Evolutionary conservation across 2,797 vertebrate species (phyloP).

Genomic region (Eulemur albifrons): DNA sequence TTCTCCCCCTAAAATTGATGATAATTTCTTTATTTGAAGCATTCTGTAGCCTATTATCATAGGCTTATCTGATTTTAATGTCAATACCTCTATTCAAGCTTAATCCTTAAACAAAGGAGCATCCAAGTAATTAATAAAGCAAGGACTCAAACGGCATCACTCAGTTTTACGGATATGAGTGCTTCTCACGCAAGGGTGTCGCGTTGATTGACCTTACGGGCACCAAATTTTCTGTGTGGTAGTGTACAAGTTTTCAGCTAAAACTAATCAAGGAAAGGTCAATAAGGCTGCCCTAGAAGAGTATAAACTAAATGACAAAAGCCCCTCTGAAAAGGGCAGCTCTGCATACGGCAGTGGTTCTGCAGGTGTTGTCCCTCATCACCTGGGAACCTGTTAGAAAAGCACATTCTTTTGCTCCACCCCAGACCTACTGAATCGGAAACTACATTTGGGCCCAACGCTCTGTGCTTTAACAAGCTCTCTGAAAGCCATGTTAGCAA

Average conservation of each 20-base stretch:
- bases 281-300: neutral
- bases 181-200: rapidly evolving
- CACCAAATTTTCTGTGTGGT: neutral
- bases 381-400: neutral
- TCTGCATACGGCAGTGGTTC: neutral
- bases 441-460: neutral
- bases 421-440: neutral
- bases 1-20: neutral
- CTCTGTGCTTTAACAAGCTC: neutral
- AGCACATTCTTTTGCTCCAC: neutral
- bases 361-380: neutral
- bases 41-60: neutral
- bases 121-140: neutral
- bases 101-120: neutral
- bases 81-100: neutral
- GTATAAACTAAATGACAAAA: neutral
- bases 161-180: too few relatives aligned
- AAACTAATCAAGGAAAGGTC: neutral
- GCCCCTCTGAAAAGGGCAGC: neutral
- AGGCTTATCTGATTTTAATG: neutral
- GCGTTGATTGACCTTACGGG: rapidly evolving
- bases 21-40: neutral
- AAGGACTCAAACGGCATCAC: rapidly evolving
- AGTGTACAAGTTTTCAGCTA: neutral
- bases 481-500: too few relatives aligned